These are phyloP conservation scores for Graptemys geographica DNA, from an alignment of 2,797 vertebrate species.

Conservation along the genomic window DNA sequence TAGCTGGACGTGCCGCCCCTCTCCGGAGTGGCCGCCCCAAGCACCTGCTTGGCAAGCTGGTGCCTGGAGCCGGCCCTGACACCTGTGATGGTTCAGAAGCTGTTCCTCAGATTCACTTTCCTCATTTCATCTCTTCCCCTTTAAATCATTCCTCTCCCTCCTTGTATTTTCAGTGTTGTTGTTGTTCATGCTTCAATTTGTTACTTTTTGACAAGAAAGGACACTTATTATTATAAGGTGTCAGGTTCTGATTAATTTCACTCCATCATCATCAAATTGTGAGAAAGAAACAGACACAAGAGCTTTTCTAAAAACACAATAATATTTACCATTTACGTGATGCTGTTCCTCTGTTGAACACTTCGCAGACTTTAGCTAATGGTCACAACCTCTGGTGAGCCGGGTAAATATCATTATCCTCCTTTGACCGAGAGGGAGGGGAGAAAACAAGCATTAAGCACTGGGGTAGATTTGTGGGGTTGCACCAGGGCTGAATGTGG, in stretches of 20 bases:
- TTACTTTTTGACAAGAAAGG: not conserved
- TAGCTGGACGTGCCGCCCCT: no score
- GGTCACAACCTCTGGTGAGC: not conserved
- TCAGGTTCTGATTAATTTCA: not conserved
- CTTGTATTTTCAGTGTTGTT: not conserved
- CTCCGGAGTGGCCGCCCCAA: no score
- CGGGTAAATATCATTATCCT: not conserved
- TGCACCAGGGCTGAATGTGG: not conserved
- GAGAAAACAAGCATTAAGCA: rapidly evolving
- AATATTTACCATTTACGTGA: not conserved
- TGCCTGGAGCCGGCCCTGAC: no score
- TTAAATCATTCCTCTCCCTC: not conserved
- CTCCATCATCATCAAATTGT: not conserved
- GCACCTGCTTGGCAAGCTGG: no score
- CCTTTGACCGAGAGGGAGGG: not conserved
- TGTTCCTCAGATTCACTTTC: not conserved
- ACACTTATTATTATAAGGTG: not conserved
- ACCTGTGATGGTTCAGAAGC: not conserved
- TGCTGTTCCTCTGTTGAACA: not conserved
- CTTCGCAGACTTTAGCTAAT: not conserved
- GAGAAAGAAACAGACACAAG: not conserved
- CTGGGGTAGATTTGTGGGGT: not conserved
- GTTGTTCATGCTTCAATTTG: not conserved
- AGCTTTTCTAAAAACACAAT: not conserved
- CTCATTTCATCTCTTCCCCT: not conserved